Conservation (phyloP, 1,140 invertebrate genomes). For the Aculops lycopersici region DNA sequence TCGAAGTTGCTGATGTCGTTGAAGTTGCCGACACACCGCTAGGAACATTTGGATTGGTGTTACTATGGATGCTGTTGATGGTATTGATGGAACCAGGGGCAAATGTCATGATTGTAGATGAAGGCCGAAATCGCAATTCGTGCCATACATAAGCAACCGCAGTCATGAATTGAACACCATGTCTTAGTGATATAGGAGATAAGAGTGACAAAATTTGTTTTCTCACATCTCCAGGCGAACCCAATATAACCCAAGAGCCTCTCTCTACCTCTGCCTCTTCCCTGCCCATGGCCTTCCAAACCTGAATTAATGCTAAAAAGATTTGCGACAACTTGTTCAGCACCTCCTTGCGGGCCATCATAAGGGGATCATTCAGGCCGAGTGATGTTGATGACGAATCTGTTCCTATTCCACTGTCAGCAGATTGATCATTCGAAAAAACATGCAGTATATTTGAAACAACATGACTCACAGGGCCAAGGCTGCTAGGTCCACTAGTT, state of each 20-base stretch:
- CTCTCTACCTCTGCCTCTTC: slow-evolving; percentile 14
- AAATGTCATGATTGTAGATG: slow-evolving; percentile 11
- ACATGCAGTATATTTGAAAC: slow-evolving; percentile 49
- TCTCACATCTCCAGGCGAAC: slow-evolving; percentile 22
- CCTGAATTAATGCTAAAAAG: slow-evolving; percentile 35
- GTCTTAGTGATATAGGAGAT: slow-evolving; percentile 51
- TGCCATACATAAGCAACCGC: slow-evolving; percentile 65
- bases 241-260: slow-evolving; percentile 15
- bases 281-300: slow-evolving; percentile 37
- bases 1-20: too few species aligned
- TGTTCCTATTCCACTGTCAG: not conserved
- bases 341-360: slow-evolving; percentile 32
- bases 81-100: too few species aligned
- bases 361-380: slow-evolving; percentile 14
- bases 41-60: too few species aligned
- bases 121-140: slow-evolving; percentile 22
- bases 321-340: slow-evolving; percentile 45
- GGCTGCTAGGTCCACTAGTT: not conserved
- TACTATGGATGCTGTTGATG: too few species aligned
- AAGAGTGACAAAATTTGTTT: slow-evolving; percentile 49
- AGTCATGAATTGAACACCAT: slow-evolving; percentile 43
- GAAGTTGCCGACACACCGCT: too few species aligned
- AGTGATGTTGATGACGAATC: not conserved
- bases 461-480: slow-evolving; percentile 10
- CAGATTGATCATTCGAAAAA: slow-evolving; percentile 15